Evolutionary conservation across 2,113 vertebrate genomes (phyloP).

Genomic region (Bufo bufo): DNA sequence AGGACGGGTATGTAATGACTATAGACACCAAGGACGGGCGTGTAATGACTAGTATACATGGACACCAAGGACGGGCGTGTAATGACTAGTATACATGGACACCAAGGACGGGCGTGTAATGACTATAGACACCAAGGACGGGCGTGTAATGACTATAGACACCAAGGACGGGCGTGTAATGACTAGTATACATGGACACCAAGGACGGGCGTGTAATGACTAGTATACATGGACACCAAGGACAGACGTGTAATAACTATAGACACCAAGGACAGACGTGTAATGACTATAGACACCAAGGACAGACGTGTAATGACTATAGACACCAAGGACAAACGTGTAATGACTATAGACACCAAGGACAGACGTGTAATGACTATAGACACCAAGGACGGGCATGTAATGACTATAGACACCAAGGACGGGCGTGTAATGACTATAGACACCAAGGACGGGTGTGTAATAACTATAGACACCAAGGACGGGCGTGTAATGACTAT

Average conservation of each 20-base stretch:
- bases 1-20: not conserved
- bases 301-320: not conserved
- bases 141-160: not conserved
- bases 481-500: not conserved
- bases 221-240: no score
- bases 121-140: not conserved
- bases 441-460: not conserved
- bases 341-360: not conserved
- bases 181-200: not conserved
- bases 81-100: not conserved
- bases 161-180: not conserved
- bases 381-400: not conserved
- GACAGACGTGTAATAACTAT: no score
- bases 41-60: not conserved
- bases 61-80: not conserved
- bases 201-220: not conserved
- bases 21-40: not conserved
- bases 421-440: not conserved
- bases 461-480: not conserved
- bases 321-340: not conserved
- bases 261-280: no score
- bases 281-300: no score
- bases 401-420: not conserved
- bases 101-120: not conserved
- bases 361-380: not conserved